phyloP scores from a whole-genome alignment of 2,888 invertebrate species.

The Hirtodrosophila cameraria region DNA sequence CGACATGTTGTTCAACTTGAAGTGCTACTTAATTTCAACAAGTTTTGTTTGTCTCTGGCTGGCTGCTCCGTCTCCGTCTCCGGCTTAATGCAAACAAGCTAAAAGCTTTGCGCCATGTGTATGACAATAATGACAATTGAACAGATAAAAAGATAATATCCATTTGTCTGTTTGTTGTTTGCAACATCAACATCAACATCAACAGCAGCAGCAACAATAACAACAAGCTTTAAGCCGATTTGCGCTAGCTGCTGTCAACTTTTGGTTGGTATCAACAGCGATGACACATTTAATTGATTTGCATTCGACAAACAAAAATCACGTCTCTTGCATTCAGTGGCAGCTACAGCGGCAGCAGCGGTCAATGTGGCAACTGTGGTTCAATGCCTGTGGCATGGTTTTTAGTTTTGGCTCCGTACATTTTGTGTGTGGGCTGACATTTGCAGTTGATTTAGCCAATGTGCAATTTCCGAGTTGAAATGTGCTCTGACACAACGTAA shows the following conservation, averaged over 20 bases:
- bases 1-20: constrained; percentile 36
- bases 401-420: constrained; percentile 25
- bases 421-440: constrained; percentile 5
- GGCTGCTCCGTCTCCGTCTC: background rate
- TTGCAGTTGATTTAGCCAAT: constrained; percentile 12
- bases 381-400: constrained; percentile 17
- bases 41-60: constrained; percentile 26
- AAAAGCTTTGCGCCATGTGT: constrained; percentile 67
- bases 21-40: constrained; percentile 39
- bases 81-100: constrained; percentile 57
- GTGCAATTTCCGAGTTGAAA: background rate
- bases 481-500: constrained; percentile 2
- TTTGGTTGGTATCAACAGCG: constrained; percentile 56
- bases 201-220: constrained; percentile 13
- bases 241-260: constrained; percentile 66
- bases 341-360: constrained; percentile 18
- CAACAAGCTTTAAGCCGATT: constrained; percentile 70
- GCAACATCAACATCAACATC: constrained; percentile 19
- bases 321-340: too few species aligned
- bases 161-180: constrained; percentile 70
- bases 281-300: constrained; percentile 72
- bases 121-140: constrained; percentile 56
- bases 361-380: constrained; percentile 16
- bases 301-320: constrained; percentile 55
- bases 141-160: constrained; percentile 75